Conservation (phyloP, 1,140 invertebrate genomes). For the Ptiloglossa arizonensis region DNA sequence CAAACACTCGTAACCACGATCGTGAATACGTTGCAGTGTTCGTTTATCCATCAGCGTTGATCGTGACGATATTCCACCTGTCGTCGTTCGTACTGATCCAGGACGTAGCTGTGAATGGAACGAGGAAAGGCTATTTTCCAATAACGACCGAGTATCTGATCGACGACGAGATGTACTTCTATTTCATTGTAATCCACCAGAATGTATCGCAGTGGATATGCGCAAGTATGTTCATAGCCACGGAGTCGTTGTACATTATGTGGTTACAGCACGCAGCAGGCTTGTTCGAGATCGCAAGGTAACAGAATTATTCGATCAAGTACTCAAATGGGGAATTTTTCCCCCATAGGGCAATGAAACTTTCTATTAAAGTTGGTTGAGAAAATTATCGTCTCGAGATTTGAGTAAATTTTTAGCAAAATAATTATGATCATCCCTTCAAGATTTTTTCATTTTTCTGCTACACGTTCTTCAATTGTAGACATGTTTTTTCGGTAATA, state of each 20-base stretch:
- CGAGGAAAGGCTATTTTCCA: neutral
- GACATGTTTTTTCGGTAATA: too few species aligned
- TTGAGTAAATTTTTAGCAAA: too few species aligned
- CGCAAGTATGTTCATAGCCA: neutral
- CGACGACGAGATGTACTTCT: slow-evolving; percentile 1
- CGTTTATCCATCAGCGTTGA: neutral
- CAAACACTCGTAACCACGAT: too few species aligned
- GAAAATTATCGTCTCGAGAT: too few species aligned
- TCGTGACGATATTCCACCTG: neutral
- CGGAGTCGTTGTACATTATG: neutral
- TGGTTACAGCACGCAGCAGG: slow-evolving; percentile 28
- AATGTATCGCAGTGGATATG: neutral
- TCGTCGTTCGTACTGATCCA: neutral
- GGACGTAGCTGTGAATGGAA: neutral
- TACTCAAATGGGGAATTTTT: too few species aligned
- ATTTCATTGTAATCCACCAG: neutral
- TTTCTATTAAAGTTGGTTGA: too few species aligned
- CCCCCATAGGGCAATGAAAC: too few species aligned
- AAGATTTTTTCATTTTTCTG: too few species aligned
- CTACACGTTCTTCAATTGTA: too few species aligned
- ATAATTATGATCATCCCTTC: too few species aligned
- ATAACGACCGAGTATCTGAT: slow-evolving; percentile 29
- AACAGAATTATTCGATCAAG: neutral
- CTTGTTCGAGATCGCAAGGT: slow-evolving; percentile 39
- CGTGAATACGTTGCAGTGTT: neutral